Percentiles rank a stretch among this genome's conserved stretches.
Evolutionary conservation across 2,113 vertebrate species (phyloP).

Genomic region (Cyanoderma ruficeps): DNA sequence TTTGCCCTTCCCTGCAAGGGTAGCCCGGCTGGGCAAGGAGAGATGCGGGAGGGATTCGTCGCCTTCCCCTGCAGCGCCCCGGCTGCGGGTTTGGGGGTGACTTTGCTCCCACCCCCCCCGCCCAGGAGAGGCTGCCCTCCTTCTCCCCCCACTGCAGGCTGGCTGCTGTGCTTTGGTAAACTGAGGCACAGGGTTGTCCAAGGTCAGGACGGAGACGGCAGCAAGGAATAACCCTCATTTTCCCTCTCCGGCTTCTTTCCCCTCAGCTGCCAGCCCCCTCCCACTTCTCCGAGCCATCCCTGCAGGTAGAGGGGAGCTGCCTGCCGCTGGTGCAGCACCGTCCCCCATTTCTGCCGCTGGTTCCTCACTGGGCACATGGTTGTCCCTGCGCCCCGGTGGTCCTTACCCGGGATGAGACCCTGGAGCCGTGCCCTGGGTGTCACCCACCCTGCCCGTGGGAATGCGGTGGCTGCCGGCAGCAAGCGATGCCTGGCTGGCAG

Average conservation of each 20-base stretch:
- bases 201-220: constrained; percentile 46
- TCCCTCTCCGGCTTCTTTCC: background rate
- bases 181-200: constrained; percentile 58
- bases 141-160: background rate
- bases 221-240: background rate
- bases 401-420: background rate
- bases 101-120: background rate
- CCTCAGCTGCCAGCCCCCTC: background rate
- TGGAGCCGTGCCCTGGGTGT: background rate
- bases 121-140: background rate
- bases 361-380: accelerated
- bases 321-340: background rate
- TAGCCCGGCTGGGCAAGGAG: constrained; percentile 5
- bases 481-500: background rate
- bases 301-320: background rate
- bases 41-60: background rate
- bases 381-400: background rate
- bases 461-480: background rate
- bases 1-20: constrained; percentile 40
- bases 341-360: background rate
- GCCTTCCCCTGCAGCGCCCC: background rate
- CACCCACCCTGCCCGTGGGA: background rate
- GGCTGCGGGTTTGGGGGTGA: constrained; percentile 25
- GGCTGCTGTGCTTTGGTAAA: background rate
- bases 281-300: background rate